Base-by-base conservation (phyloP, 2,888 invertebrate genomes). In the Hetaerina titia region DNA sequence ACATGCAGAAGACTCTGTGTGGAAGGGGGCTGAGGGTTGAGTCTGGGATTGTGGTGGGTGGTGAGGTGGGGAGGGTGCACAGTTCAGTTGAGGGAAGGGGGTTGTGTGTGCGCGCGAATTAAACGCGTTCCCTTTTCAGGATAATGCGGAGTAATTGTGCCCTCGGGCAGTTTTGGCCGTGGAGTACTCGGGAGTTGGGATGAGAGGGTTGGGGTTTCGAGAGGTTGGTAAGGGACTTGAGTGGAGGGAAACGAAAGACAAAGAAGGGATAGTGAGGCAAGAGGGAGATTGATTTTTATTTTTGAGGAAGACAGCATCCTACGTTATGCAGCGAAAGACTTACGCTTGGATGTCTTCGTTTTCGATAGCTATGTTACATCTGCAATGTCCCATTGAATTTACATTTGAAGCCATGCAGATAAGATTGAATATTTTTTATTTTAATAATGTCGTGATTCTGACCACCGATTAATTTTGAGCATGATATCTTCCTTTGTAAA, bases 81-180 rank as follows among this genome's bases (percentile, higher is more conserved):
- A 57, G 58, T 57, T 22, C 22, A 25, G 4, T 9, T 22, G 22
- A 19, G 11, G 45, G 56, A 19, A 31, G 88, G 31, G 88, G 45
- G 17, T 89, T 57, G 81, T 81, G 58, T 89, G 89, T 89, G 89
- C 58, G 58, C 58, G 89, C n/a, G 89, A 89, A 57, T 89, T 81
- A 89, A 89, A 89, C 89, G 89, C 58, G 89, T 89, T 89, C 69
- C 92, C 69, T 69, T 64, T 64, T 69, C 92, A 64, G 89, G 89
- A 89, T 89, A 89, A 89, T 89, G 89, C n/a, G 56, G 56, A 25
- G 63, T 92, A 69, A 92, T 74, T 74, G 63, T 92, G 92, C 69
- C 90, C 90, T 45, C 64, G 92, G 63, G 92, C 45, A 63, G 92
- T 63, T 69, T 81, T 31, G 81, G 69, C 31, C 31, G 19, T 63